A percentile compares a stretch with the other conserved stretches of the same genome.
Conservation (phyloP, 2,113 vertebrate genomes). For the Polypterus senegalus region DNA sequence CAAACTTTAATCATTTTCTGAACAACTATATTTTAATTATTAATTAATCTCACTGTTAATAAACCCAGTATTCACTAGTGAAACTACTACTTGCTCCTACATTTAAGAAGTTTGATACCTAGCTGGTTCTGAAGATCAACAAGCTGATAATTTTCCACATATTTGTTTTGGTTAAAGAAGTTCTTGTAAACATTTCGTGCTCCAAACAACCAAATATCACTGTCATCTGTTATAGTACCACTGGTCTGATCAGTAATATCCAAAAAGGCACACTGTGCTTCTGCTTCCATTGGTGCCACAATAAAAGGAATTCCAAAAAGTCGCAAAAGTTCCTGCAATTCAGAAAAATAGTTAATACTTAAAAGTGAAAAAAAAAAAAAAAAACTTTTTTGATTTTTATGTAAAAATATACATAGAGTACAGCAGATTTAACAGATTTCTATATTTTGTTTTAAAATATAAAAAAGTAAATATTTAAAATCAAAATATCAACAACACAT, state of each 20-base stretch:
- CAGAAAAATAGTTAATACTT: not conserved
- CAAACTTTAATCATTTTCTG: too few relatives aligned
- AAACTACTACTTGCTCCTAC: not conserved
- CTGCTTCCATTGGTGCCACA: slow-evolving; percentile 86
- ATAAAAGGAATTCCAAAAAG: slow-evolving; percentile 85
- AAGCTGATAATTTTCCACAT: slow-evolving; percentile 78
- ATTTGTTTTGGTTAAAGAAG: slow-evolving; percentile 86
- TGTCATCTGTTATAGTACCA: slow-evolving; percentile 93
- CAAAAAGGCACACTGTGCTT: slow-evolving; percentile 81
- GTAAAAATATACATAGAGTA: too few relatives aligned
- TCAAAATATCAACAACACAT: too few relatives aligned
- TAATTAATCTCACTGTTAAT: slow-evolving; percentile 2
- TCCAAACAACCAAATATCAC: slow-evolving; percentile 95
- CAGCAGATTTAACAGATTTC: too few relatives aligned
- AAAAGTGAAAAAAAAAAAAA: too few relatives aligned
- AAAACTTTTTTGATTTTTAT: too few relatives aligned
- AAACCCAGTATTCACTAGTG: not conserved
- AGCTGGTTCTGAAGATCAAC: slow-evolving; percentile 80
- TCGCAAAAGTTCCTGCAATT: slow-evolving; percentile 69
- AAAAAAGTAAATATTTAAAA: too few relatives aligned
- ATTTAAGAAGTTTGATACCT: slow-evolving; percentile 52
- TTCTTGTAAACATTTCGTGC: slow-evolving; percentile 91
- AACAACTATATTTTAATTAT: too few relatives aligned
- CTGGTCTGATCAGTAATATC: slow-evolving; percentile 80
- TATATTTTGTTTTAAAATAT: too few relatives aligned